Evolutionary conservation across 2,113 vertebrate genomes (phyloP).

Genomic region (Eupsittula cactorum): DNA sequence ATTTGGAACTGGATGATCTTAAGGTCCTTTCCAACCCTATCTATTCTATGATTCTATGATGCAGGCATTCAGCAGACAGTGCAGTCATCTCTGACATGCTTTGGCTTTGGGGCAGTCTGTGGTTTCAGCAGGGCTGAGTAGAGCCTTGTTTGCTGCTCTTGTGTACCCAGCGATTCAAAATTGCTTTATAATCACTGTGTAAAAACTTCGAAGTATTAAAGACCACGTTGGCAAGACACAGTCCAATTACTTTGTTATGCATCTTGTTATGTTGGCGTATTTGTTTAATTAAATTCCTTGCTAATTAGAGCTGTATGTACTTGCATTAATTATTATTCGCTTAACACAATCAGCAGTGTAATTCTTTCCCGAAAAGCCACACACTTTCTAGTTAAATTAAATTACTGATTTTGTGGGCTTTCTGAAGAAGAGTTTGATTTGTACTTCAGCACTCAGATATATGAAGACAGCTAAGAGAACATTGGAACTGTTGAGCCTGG

Average conservation of each 20-base stretch:
- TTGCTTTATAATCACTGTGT: conserved; percentile 18
- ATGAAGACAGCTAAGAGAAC: neutral
- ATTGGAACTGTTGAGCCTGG: neutral
- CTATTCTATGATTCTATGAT: neutral
- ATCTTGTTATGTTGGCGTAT: conserved; percentile 73
- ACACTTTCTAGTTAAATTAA: conserved; percentile 62
- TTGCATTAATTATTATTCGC: conserved; percentile 81
- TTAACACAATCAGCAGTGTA: conserved; percentile 75
- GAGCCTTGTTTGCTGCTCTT: neutral
- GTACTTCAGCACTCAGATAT: neutral
- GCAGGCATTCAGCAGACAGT: neutral
- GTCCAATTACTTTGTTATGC: conserved; percentile 72
- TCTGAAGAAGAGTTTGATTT: conserved; percentile 48
- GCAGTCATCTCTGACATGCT: neutral
- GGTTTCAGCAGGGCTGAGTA: neutral
- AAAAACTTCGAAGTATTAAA: conserved; percentile 59
- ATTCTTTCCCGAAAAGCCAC: conserved; percentile 72
- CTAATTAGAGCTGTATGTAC: conserved; percentile 81
- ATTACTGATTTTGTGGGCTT: conserved; percentile 54
- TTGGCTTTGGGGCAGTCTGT: neutral
- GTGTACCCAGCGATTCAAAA: neutral
- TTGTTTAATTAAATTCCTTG: conserved; percentile 80
- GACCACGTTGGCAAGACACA: conserved; percentile 33
- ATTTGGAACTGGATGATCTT: neutral
- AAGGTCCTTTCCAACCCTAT: neutral